phyloP scores from a whole-genome alignment of 2,797 vertebrate species.

The Melopsittacus undulatus region DNA sequence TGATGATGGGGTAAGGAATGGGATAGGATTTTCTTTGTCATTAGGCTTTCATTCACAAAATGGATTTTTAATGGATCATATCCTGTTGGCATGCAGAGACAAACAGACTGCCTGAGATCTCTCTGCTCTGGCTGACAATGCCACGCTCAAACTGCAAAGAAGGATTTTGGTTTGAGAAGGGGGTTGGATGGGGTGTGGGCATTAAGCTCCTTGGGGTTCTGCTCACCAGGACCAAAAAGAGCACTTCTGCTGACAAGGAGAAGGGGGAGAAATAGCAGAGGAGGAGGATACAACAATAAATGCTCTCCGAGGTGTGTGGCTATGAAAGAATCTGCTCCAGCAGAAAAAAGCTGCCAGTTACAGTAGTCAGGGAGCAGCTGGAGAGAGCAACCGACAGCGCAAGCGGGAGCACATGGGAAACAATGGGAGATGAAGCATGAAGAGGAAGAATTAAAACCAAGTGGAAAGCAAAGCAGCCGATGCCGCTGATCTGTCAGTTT shows the following conservation, averaged over 20 bases:
- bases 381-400: background rate
- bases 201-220: background rate
- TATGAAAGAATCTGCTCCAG: background rate
- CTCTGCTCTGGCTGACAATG: background rate
- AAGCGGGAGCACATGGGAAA: background rate
- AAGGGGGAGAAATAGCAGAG: background rate
- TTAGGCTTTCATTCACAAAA: background rate
- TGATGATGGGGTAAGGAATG: background rate
- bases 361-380: constrained; percentile 23
- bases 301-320: background rate
- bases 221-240: background rate
- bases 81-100: background rate
- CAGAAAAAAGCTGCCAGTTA: constrained; percentile 4
- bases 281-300: background rate
- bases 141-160: background rate
- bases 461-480: background rate
- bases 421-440: background rate
- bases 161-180: background rate
- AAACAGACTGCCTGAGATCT: background rate
- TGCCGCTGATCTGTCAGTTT: background rate
- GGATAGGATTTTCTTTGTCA: background rate
- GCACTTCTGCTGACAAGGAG: background rate
- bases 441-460: constrained; percentile 17
- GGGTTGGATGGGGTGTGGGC: background rate
- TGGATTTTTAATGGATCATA: background rate